Evolutionary conservation across 2,113 vertebrate genomes (phyloP), one percentile per base, ranked within the genome.

Genomic region (Ageneiosus marmoratus): DNA sequence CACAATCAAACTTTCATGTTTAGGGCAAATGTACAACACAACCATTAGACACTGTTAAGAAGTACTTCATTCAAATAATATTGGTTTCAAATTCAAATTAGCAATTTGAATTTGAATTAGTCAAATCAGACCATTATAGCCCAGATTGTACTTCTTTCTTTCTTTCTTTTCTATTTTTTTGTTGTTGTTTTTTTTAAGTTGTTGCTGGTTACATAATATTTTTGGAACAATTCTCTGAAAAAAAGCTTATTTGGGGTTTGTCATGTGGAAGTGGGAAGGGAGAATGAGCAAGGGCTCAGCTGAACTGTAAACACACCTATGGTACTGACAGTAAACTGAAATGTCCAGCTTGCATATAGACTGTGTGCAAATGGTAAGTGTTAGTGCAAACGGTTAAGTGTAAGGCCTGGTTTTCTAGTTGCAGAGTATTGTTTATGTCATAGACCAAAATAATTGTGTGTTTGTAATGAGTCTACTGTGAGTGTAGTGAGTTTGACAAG

Each of bases 341-440:
- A 37, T 44, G 69, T 69, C 56, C 7, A 24, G 13, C 92, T 92
- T 91, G 70, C 82, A 87, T 89, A 51, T 7, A 73, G 34, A 8
- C 13, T 37, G 76, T 74, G 88, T 74, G 18, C 65, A 90, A 85
- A 69, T 48, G 74, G n/a, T 84, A 86, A 74, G 22, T 34, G 76
- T 79, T 82, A 18, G 37, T 41, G 34, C 11, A 46, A 46, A 9
- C 9, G 48, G 74, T 24, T 84, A 86, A 53, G 69, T 22, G 50
- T 77, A 65, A 41, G 6, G 10, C 37, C 24, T 75, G 48, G 22
- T 53, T 69, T 53, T 70, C 75, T 46, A 78, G 44, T 29, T 18
- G 3, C 10, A 32, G 32, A 56, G 51, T 29, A 56, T 55, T 50
- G 13, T 62, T 46, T 11, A n/a, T 37, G 20, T 32, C 27, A 7